Evolutionary conservation across 2,113 vertebrate species (phyloP).

Genomic region (Recurvirostra avosetta): DNA sequence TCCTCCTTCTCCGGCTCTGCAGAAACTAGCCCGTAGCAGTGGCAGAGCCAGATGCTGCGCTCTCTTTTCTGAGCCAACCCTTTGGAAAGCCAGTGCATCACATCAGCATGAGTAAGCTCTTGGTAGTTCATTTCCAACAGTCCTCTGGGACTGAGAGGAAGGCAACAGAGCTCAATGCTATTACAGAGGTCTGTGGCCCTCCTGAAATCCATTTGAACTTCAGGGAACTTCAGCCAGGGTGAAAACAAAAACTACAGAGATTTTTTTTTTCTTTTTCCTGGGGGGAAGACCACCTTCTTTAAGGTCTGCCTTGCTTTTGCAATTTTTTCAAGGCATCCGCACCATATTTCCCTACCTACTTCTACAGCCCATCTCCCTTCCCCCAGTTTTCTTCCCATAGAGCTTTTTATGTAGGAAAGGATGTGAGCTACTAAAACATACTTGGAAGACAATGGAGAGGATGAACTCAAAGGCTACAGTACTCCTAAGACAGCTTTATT

Average conservation of each 20-base stretch:
- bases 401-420: not conserved
- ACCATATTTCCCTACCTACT: not conserved
- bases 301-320: not conserved
- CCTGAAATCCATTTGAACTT: not conserved
- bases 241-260: not conserved
- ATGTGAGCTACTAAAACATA: not conserved
- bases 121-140: not conserved
- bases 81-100: not conserved
- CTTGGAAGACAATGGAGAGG: not conserved
- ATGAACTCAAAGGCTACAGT: not conserved
- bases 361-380: not conserved
- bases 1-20: not conserved
- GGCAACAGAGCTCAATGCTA: not conserved
- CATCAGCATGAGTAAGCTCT: rapidly evolving
- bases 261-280: not conserved
- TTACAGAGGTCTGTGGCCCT: not conserved
- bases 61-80: not conserved
- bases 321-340: not conserved
- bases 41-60: not conserved
- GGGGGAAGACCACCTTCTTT: not conserved
- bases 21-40: not conserved
- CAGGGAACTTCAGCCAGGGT: not conserved
- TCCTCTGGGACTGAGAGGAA: not conserved
- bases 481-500: not conserved
- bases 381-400: not conserved